phyloP scores from a whole-genome alignment of 2,113 vertebrate genomes.

The Dicerorhinus sumatrensis region DNA sequence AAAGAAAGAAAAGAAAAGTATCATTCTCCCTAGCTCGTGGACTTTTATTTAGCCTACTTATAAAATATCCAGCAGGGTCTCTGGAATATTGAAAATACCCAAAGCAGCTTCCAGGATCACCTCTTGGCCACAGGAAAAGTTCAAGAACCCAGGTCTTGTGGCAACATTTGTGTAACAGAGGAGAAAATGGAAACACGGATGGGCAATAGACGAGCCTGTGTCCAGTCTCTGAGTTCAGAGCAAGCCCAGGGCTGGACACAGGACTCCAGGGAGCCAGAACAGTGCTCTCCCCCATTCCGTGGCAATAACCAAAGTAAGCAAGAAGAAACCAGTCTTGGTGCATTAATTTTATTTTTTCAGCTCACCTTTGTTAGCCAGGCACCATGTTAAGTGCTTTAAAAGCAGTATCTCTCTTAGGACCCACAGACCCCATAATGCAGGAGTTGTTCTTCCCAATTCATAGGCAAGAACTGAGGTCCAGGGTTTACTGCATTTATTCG shows the following conservation, averaged over 20 bases:
- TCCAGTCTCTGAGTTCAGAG: background rate
- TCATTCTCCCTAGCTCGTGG: background rate
- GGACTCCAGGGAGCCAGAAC: background rate
- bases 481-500: background rate
- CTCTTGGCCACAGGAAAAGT: background rate
- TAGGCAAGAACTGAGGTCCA: background rate
- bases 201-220: background rate
- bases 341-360: background rate
- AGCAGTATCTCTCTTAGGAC: background rate
- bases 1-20: background rate
- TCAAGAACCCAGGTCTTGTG: background rate
- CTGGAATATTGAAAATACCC: background rate
- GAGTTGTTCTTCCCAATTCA: background rate
- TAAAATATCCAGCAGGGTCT: background rate
- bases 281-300: accelerated
- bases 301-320: background rate
- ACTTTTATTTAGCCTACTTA: background rate
- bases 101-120: background rate
- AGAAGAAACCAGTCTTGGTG: background rate
- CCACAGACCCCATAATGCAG: background rate
- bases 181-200: background rate
- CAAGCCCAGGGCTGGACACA: background rate
- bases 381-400: background rate
- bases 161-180: background rate
- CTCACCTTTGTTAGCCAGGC: background rate